phyloP scores from a whole-genome alignment of 2,888 invertebrate genomes.

The Eudasyphora cyanicolor region DNA sequence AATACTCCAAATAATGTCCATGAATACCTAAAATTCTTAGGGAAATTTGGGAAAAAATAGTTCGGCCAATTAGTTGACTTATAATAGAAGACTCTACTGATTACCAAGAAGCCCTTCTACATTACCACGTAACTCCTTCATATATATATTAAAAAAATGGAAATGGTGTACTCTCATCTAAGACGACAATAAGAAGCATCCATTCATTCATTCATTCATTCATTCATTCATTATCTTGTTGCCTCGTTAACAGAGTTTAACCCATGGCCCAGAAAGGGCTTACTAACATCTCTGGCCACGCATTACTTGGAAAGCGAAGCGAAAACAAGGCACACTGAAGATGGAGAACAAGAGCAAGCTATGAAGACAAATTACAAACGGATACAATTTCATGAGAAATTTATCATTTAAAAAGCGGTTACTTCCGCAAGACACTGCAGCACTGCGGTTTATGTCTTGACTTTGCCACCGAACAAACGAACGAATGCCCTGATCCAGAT shows the following conservation, averaged over 20 bases:
- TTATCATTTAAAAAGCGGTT: conserved; percentile 47
- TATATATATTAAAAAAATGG: too few relatives aligned
- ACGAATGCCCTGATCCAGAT: background rate
- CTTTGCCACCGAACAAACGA: background rate
- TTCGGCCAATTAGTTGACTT: too few relatives aligned
- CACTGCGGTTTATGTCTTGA: conserved; percentile 46
- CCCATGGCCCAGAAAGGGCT: background rate
- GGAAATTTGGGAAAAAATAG: too few relatives aligned
- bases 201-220: too few relatives aligned
- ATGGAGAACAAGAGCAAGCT: conserved; percentile 31
- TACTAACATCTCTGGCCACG: background rate
- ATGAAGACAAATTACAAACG: conserved; percentile 34
- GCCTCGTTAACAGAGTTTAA: background rate
- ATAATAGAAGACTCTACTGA: too few relatives aligned
- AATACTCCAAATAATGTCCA: too few relatives aligned
- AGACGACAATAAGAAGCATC: too few relatives aligned
- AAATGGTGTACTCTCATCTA: too few relatives aligned
- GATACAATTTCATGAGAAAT: conserved; percentile 62
- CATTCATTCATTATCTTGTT: too few relatives aligned
- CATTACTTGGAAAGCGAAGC: background rate
- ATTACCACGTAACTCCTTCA: too few relatives aligned
- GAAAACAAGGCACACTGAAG: background rate
- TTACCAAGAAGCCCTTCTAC: too few relatives aligned
- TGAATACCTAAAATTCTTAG: too few relatives aligned
- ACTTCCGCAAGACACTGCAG: conserved; percentile 59